phyloP scores from a whole-genome alignment of 2,888 invertebrate genomes.

The Drosophila cyrtoloma region DNA sequence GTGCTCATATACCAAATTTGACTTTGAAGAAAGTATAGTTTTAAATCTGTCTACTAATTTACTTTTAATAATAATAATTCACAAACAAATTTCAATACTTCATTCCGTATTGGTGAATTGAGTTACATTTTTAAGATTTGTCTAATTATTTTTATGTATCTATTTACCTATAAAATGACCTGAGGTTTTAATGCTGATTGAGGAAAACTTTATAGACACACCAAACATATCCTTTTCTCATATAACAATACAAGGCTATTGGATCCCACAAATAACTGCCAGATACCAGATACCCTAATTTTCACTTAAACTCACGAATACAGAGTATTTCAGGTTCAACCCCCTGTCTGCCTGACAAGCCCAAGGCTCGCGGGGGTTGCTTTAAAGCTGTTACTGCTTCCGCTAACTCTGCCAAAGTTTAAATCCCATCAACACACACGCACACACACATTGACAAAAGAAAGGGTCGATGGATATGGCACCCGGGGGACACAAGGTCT shows the following conservation, averaged over 20 bases:
- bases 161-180: background rate
- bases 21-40: too few species aligned
- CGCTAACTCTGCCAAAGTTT: slow-evolving; percentile 27
- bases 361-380: slow-evolving; percentile 17
- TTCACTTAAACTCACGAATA: background rate
- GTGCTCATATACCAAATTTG: background rate
- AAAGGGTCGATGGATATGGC: slow-evolving; percentile 34
- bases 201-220: background rate
- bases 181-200: background rate
- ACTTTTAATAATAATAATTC: background rate
- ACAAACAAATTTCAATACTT: background rate
- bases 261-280: background rate
- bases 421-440: slow-evolving; percentile 23
- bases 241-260: background rate
- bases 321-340: slow-evolving; percentile 44
- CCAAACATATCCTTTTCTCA: background rate
- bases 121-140: background rate
- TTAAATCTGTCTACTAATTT: background rate
- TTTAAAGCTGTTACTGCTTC: slow-evolving; percentile 42
- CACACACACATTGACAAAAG: background rate
- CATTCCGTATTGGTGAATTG: background rate
- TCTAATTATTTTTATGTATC: background rate
- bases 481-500: slow-evolving; percentile 8
- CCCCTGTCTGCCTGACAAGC: slow-evolving; percentile 2
- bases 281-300: background rate